Conservation (phyloP, 2,113 vertebrate species). For the Hydrochoerus hydrochaeris region DNA sequence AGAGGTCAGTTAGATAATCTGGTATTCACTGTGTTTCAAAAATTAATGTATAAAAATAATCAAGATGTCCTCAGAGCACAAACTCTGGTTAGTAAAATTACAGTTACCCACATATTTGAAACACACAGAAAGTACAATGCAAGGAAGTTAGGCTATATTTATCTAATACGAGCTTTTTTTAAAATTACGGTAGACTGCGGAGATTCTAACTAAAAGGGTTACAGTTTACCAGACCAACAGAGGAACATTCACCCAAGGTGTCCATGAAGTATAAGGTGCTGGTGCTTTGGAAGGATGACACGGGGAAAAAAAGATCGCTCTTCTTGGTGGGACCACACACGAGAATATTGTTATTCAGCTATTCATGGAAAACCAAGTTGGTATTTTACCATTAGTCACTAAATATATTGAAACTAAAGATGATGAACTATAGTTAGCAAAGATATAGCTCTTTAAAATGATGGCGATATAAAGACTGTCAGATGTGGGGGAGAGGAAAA, state of each 20-base stretch:
- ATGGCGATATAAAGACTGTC: background rate
- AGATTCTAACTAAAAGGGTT: constrained; percentile 81
- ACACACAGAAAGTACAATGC: constrained; percentile 85
- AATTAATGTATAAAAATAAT: background rate
- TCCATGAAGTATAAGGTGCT: constrained; percentile 92
- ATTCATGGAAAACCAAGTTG: background rate
- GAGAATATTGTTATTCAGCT: constrained; percentile 74
- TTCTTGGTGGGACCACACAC: constrained; percentile 93
- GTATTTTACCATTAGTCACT: background rate
- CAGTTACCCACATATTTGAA: constrained; percentile 93
- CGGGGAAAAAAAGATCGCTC: constrained; percentile 88
- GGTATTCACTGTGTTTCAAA: background rate
- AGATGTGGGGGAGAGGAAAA: background rate
- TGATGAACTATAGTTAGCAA: background rate
- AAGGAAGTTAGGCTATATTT: constrained; percentile 90
- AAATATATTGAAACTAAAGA: background rate
- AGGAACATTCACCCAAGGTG: constrained; percentile 91
- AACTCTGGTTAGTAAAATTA: constrained; percentile 82
- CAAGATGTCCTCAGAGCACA: background rate
- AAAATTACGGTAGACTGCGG: constrained; percentile 89
- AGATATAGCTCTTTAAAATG: background rate
- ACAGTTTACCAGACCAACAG: constrained; percentile 82
- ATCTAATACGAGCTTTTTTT: constrained; percentile 94
- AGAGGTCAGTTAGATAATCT: background rate
- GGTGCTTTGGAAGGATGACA: constrained; percentile 86